Evolutionary conservation across 2,797 vertebrate species (phyloP).

Genomic region (Halcyon badia): DNA sequence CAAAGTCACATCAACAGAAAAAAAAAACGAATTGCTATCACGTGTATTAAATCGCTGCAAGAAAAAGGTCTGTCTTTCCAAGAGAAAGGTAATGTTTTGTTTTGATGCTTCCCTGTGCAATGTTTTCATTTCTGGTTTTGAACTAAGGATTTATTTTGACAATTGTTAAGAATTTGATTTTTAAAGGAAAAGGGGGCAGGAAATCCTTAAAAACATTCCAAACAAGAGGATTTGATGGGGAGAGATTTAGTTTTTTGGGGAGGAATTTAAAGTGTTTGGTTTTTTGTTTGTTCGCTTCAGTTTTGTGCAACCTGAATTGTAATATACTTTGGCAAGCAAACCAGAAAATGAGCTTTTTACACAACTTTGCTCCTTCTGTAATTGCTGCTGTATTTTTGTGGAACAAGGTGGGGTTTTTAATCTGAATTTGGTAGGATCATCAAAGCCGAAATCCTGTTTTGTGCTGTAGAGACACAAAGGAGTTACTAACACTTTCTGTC

Average conservation of each 20-base stretch:
- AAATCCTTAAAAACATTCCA: background rate
- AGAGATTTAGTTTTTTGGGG: background rate
- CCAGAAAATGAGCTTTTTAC: constrained; percentile 45
- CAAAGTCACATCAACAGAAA: background rate
- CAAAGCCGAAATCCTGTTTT: background rate
- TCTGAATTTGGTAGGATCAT: constrained; percentile 3
- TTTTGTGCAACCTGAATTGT: constrained; percentile 25
- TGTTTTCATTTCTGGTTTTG: constrained; percentile 22
- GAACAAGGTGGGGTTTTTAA: constrained; percentile 11
- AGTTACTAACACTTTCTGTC: constrained; percentile 10
- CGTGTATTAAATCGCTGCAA: background rate
- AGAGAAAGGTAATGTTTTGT: constrained; percentile 39
- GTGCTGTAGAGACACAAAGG: constrained; percentile 7
- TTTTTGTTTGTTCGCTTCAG: constrained; percentile 26
- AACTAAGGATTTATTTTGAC: background rate
- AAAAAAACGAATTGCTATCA: background rate
- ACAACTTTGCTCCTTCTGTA: constrained; percentile 22
- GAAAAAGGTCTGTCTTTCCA: background rate
- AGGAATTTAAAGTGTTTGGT: background rate
- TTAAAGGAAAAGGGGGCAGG: background rate
- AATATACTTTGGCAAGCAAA: constrained; percentile 33
- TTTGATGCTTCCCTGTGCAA: constrained; percentile 14
- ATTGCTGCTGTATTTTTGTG: constrained; percentile 57
- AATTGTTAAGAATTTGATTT: background rate
- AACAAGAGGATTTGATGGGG: background rate